Conservation (phyloP, 2,888 invertebrate species). For the Alcis repandata region DNA sequence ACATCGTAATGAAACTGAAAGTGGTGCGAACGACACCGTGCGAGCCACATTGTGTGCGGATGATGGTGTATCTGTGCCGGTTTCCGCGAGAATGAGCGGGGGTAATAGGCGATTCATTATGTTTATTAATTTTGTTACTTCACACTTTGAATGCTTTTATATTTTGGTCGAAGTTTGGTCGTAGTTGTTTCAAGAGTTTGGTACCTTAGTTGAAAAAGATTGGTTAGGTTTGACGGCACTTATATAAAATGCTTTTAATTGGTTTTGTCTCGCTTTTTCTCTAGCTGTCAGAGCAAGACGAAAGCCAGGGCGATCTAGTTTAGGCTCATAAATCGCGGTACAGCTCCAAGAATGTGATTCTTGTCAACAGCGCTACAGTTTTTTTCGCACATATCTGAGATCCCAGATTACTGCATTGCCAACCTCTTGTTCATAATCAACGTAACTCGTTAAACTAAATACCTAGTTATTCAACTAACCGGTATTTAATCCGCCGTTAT, state of each 20-base stretch:
- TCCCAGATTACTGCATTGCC: neutral
- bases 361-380: neutral
- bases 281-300: too few species aligned
- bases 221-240: too few species aligned
- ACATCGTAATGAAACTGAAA: constrained; percentile 71
- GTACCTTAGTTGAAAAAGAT: too few species aligned
- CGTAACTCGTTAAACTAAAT: constrained; percentile 33
- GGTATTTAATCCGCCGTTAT: constrained; percentile 39
- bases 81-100: constrained; percentile 23
- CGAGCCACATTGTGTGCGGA: constrained; percentile 69
- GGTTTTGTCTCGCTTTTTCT: too few species aligned
- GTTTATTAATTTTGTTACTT: constrained; percentile 4
- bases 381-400: neutral
- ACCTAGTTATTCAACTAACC: constrained; percentile 36
- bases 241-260: too few species aligned
- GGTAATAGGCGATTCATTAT: constrained; percentile 25
- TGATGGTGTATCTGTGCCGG: constrained; percentile 45
- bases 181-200: neutral
- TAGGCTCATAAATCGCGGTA: too few species aligned
- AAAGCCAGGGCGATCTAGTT: too few species aligned
- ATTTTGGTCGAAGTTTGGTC: too few species aligned
- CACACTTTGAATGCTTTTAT: neutral
- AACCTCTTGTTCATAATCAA: constrained; percentile 30
- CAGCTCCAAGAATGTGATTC: too few species aligned
- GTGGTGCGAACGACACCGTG: constrained; percentile 75